Evolutionary conservation across 2,113 vertebrate species (phyloP).

Genomic region (Cinclus mexicanus): DNA sequence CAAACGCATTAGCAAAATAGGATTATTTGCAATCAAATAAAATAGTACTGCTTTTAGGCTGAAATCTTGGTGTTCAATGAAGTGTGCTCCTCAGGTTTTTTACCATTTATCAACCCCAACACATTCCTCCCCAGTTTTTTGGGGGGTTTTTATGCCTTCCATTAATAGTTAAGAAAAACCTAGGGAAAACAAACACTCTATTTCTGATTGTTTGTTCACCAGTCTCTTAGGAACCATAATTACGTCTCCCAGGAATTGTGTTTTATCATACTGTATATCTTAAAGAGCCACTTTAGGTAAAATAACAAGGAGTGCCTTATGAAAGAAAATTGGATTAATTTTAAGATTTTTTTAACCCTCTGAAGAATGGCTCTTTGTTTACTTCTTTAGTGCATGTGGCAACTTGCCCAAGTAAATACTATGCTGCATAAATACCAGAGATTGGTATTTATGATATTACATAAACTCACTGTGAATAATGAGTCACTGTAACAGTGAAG

Average conservation of each 20-base stretch:
- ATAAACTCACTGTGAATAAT: constrained; percentile 74
- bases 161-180: constrained; percentile 48
- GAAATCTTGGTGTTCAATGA: not conserved
- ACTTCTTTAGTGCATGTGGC: constrained; percentile 73
- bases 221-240: constrained; percentile 71
- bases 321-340: constrained; percentile 78
- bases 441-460: constrained; percentile 80
- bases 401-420: constrained; percentile 77
- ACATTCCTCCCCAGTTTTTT: constrained; percentile 24
- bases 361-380: constrained; percentile 82
- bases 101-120: not conserved
- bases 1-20: constrained; percentile 15
- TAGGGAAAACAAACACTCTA: constrained; percentile 55
- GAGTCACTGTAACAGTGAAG: constrained; percentile 70
- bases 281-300: constrained; percentile 70
- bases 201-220: constrained; percentile 62
- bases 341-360: constrained; percentile 71
- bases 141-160: constrained; percentile 41
- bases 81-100: not conserved
- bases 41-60: not conserved
- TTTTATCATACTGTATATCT: constrained; percentile 75
- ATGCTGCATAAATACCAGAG: constrained; percentile 75
- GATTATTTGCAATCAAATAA: constrained; percentile 27
- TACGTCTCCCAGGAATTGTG: constrained; percentile 62
- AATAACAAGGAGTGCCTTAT: constrained; percentile 76